Evolutionary conservation across 2,113 vertebrate genomes (phyloP).

Genomic region (Butorides virescens): DNA sequence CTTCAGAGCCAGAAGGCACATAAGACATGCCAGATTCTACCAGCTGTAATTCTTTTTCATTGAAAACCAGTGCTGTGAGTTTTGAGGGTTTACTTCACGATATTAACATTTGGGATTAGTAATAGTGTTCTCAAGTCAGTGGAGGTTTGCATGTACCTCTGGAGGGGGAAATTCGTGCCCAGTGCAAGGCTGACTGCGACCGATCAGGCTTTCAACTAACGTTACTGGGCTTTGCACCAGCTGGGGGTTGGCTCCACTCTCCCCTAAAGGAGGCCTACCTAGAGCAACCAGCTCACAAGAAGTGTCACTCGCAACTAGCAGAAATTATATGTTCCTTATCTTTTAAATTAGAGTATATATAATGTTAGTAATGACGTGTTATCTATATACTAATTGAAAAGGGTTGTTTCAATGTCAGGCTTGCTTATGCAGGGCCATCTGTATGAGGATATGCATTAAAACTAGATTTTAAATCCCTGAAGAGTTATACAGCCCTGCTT

Average conservation of each 20-base stretch:
- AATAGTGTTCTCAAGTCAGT: neutral
- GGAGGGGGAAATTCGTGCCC: neutral
- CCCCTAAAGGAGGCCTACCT: neutral
- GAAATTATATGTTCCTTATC: slow-evolving; percentile 1
- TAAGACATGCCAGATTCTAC: neutral
- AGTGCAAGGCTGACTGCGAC: neutral
- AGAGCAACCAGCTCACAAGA: neutral
- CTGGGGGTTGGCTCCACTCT: neutral
- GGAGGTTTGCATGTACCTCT: neutral
- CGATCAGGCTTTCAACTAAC: neutral
- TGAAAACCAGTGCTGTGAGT: neutral
- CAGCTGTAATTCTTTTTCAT: neutral
- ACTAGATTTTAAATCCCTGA: neutral
- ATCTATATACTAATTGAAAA: neutral
- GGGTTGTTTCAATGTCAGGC: neutral
- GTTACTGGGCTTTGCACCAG: neutral
- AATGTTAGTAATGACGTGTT: neutral
- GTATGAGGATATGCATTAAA: neutral
- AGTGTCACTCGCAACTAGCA: neutral
- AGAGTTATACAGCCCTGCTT: neutral
- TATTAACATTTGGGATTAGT: neutral
- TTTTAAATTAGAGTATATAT: neutral
- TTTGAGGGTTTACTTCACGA: neutral
- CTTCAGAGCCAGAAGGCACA: neutral
- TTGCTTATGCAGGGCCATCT: neutral